Evolutionary conservation across 2,888 invertebrate species (phyloP).

Genomic region (Torymus auratus): DNA sequence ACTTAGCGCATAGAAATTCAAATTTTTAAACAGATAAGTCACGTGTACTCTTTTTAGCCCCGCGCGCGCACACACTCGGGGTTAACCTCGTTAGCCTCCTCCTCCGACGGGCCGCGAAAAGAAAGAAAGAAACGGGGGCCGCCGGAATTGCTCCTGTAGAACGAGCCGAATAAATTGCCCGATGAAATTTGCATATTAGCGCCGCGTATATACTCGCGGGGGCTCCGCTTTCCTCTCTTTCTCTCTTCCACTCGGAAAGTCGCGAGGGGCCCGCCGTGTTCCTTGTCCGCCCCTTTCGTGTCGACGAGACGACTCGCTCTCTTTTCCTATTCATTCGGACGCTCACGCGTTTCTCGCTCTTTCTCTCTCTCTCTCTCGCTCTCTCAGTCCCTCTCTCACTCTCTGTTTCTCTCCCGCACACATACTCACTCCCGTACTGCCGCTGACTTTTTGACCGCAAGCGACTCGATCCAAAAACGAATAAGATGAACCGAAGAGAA

Average conservation of each 20-base stretch:
- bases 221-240: too few relatives aligned
- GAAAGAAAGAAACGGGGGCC: slow-evolving; percentile 52
- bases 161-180: slow-evolving; percentile 59
- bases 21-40: slow-evolving; percentile 59
- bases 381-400: too few relatives aligned
- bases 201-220: slow-evolving; percentile 50
- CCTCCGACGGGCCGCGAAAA: slow-evolving; percentile 37
- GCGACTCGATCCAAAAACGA: slow-evolving; percentile 35
- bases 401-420: too few relatives aligned
- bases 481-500: slow-evolving; percentile 12
- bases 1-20: slow-evolving; percentile 58
- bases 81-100: slow-evolving; percentile 58
- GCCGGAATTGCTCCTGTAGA: slow-evolving; percentile 56
- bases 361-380: too few relatives aligned
- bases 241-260: neutral
- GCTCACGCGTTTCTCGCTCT: neutral
- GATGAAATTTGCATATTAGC: slow-evolving; percentile 60
- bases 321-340: slow-evolving; percentile 55
- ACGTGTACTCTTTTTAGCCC: slow-evolving; percentile 57
- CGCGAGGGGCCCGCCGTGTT: slow-evolving; percentile 30
- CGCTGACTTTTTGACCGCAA: slow-evolving; percentile 51
- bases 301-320: slow-evolving; percentile 46
- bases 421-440: too few relatives aligned
- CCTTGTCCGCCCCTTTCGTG: slow-evolving; percentile 59
- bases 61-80: neutral